Conservation (phyloP, 2,888 invertebrate species). For the Hypomecis atomaria region DNA sequence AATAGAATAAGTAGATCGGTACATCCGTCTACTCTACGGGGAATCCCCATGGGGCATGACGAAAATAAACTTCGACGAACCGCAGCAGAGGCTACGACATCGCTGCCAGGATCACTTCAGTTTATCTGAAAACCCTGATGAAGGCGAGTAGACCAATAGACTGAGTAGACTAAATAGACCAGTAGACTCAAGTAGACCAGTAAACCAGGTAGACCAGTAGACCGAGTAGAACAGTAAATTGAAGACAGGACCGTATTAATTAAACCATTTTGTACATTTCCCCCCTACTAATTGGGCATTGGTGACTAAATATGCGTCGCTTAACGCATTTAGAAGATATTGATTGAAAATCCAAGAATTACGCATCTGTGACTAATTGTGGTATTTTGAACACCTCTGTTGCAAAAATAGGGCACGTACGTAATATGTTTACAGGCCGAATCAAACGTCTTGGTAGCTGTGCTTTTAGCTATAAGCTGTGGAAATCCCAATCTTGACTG, state of each 20-base stretch:
- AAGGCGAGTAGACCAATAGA: conserved; percentile 85
- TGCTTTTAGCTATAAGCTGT: too few relatives aligned
- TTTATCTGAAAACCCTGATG: conserved; percentile 99
- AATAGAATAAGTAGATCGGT: not conserved
- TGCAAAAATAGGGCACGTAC: too few relatives aligned
- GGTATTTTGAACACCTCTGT: too few relatives aligned
- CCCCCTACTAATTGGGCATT: too few relatives aligned
- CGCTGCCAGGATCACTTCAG: conserved; percentile 98
- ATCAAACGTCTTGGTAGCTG: too few relatives aligned
- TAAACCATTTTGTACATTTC: too few relatives aligned
- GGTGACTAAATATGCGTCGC: too few relatives aligned
- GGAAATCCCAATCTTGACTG: too few relatives aligned
- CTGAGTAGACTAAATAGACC: conserved; percentile 4
- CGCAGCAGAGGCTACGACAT: conserved; percentile 97
- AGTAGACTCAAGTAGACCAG: not conserved
- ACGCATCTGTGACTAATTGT: too few relatives aligned
- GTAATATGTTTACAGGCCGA: too few relatives aligned
- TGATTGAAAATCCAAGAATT: too few relatives aligned
- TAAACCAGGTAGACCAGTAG: not conserved
- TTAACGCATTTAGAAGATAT: too few relatives aligned
- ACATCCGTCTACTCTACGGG: conserved; percentile 96
- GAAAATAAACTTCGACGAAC: conserved; percentile 94
- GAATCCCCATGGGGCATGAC: conserved; percentile 96
- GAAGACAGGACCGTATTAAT: not conserved
- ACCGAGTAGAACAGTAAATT: not conserved